Evolutionary conservation across 1,140 invertebrate genomes (phyloP).

Genomic region (Drosophila yakuba): DNA sequence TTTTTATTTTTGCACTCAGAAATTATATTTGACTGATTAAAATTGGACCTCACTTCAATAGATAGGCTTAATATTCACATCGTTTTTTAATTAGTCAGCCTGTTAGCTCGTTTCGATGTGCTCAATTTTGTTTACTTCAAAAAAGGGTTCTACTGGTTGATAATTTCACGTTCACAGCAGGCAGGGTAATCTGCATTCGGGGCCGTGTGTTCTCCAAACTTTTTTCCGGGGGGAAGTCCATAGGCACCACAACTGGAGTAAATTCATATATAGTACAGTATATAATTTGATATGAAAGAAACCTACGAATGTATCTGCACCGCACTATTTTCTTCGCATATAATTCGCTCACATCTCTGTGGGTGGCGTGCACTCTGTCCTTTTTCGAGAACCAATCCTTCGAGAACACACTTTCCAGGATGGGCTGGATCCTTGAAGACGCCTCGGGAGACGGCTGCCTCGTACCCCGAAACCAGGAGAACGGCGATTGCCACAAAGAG

Average conservation of each 20-base stretch:
- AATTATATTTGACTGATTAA: too few species aligned
- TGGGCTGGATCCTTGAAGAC: slow-evolving; percentile 24
- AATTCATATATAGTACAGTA: neutral
- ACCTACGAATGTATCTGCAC: slow-evolving; percentile 25
- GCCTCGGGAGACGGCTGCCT: slow-evolving; percentile 19
- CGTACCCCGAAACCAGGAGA: neutral
- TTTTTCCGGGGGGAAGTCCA: slow-evolving; percentile 5
- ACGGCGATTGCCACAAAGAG: slow-evolving; percentile 3
- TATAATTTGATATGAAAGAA: too few species aligned
- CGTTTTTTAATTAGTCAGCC: too few species aligned
- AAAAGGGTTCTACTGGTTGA: neutral
- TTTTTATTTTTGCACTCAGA: too few species aligned
- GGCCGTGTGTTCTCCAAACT: slow-evolving; percentile 21
- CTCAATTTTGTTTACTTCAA: too few species aligned
- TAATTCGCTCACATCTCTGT: slow-evolving; percentile 10
- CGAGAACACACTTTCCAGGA: slow-evolving; percentile 43
- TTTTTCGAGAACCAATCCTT: slow-evolving; percentile 9
- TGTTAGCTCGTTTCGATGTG: neutral
- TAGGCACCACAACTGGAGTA: slow-evolving; percentile 21
- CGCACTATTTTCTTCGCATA: slow-evolving; percentile 6
- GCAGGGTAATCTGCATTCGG: slow-evolving; percentile 30
- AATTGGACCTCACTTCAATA: too few species aligned
- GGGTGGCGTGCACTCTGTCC: slow-evolving; percentile 30
- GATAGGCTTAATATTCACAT: too few species aligned
- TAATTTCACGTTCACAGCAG: slow-evolving; percentile 31